These are phyloP conservation scores for Heteropelma amictum DNA, from an alignment of 2,888 invertebrate genomes.

Conservation along the genomic window DNA sequence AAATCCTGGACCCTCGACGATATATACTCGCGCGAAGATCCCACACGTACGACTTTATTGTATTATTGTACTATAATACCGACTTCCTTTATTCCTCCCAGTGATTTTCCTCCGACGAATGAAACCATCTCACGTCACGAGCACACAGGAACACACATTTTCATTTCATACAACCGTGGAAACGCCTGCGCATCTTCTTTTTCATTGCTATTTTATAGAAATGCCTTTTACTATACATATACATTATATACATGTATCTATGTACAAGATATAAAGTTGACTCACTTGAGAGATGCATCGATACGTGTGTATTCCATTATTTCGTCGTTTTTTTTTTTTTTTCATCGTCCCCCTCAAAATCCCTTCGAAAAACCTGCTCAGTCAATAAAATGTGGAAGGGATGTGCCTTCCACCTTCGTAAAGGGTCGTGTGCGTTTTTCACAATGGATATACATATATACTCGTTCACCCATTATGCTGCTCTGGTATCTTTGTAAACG, in stretches of 20 bases:
- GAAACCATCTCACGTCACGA: conserved; percentile 55
- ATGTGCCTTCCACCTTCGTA: neutral
- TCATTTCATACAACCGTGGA: conserved; percentile 57
- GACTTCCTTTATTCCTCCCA: conserved; percentile 1
- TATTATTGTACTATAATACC: conserved; percentile 36
- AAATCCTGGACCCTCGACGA: conserved; percentile 30
- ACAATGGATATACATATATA: conserved; percentile 50
- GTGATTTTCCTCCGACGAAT: conserved; percentile 35
- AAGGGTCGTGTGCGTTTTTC: conserved; percentile 26
- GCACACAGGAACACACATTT: conserved; percentile 29
- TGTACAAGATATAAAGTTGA: conserved; percentile 35
- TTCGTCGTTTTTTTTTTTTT: neutral
- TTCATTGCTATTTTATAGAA: conserved; percentile 55
- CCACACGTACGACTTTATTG: conserved; percentile 15
- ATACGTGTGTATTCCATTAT: conserved; percentile 32
- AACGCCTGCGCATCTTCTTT: conserved; percentile 53
- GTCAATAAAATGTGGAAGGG: neutral
- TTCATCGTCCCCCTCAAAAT: neutral
- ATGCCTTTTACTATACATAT: conserved; percentile 38
- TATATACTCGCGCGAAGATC: conserved; percentile 21
- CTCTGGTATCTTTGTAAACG: conserved; percentile 45
- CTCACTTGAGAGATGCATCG: conserved; percentile 25
- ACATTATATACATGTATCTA: neutral
- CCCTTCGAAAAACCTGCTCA: neutral
- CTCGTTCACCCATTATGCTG: conserved; percentile 35